Evolutionary conservation across 1,140 invertebrate genomes (phyloP).

Genomic region (Lepidotrigona ventralis): DNA sequence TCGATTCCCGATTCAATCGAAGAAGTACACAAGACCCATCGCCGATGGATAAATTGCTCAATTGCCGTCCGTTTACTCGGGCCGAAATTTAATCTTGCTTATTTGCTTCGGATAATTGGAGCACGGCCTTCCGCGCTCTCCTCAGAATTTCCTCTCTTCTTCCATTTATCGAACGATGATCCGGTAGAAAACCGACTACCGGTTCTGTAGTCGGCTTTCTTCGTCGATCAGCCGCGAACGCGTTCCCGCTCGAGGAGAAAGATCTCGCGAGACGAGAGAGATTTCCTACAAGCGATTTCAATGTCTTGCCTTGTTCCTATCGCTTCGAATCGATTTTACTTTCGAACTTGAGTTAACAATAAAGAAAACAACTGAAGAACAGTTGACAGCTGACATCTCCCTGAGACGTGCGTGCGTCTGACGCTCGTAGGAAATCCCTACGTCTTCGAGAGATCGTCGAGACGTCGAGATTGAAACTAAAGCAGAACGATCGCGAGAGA

Average conservation of each 20-base stretch:
- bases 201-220: background rate
- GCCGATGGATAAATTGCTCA: slow-evolving; percentile 54
- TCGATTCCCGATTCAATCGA: slow-evolving; percentile 48
- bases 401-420: too few relatives aligned
- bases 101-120: slow-evolving; percentile 61
- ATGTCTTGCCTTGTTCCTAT: too few relatives aligned
- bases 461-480: slow-evolving; percentile 32
- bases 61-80: slow-evolving; percentile 52
- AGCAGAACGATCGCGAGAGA: slow-evolving; percentile 31
- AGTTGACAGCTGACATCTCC: too few relatives aligned
- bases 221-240: background rate
- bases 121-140: slow-evolving; percentile 31
- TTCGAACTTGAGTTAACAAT: too few relatives aligned
- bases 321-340: too few relatives aligned
- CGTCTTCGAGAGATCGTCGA: background rate
- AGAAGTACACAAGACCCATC: slow-evolving; percentile 35
- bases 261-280: background rate
- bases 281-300: too few relatives aligned
- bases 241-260: slow-evolving; percentile 11
- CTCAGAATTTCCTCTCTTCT: slow-evolving; percentile 4
- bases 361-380: too few relatives aligned
- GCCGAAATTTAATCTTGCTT: slow-evolving; percentile 57
- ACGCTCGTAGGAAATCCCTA: too few relatives aligned
- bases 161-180: slow-evolving; percentile 48
- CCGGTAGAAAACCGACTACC: background rate